Evolutionary conservation across 1,140 invertebrate species (phyloP).

Genomic region (Apis laboriosa): DNA sequence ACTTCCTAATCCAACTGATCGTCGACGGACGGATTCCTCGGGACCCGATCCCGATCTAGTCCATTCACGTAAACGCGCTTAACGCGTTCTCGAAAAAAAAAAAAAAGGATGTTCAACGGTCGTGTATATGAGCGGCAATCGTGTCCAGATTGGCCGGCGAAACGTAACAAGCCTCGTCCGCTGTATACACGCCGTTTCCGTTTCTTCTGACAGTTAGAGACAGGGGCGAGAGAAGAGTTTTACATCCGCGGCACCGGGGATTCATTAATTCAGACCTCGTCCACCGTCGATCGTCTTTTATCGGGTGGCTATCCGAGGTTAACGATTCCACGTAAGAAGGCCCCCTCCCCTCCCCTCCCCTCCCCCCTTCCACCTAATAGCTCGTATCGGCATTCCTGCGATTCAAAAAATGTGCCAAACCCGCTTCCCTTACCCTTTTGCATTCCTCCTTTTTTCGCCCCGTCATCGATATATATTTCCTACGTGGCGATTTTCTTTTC

Average conservation of each 20-base stretch:
- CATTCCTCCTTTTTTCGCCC: constrained; percentile 52
- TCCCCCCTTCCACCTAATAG: constrained; percentile 51
- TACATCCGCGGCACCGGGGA: constrained; percentile 41
- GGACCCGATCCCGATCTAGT: not conserved
- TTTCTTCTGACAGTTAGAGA: constrained; percentile 44
- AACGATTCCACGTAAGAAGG: constrained; percentile 63
- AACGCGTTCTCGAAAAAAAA: not conserved
- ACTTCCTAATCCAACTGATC: not conserved
- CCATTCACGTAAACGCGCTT: not conserved
- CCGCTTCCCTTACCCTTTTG: constrained; percentile 45
- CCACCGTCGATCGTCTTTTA: constrained; percentile 54
- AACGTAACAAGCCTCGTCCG: constrained; percentile 10
- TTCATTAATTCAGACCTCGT: constrained; percentile 66
- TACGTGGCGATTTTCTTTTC: constrained; percentile 47
- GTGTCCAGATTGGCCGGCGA: not conserved
- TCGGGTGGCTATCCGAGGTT: constrained; percentile 47
- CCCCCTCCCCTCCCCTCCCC: not conserved
- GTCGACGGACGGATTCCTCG: not conserved
- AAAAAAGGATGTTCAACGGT: constrained; percentile 2
- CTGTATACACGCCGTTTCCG: constrained; percentile 18
- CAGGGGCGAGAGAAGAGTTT: constrained; percentile 46
- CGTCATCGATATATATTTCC: constrained; percentile 44
- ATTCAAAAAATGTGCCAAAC: constrained; percentile 67
- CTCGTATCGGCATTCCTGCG: constrained; percentile 62
- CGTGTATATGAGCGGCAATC: not conserved